Percentiles rank a stretch among this genome's conserved stretches.
Evolutionary conservation across 2,797 vertebrate species (phyloP).

Genomic region (Manis pentadactyla): DNA sequence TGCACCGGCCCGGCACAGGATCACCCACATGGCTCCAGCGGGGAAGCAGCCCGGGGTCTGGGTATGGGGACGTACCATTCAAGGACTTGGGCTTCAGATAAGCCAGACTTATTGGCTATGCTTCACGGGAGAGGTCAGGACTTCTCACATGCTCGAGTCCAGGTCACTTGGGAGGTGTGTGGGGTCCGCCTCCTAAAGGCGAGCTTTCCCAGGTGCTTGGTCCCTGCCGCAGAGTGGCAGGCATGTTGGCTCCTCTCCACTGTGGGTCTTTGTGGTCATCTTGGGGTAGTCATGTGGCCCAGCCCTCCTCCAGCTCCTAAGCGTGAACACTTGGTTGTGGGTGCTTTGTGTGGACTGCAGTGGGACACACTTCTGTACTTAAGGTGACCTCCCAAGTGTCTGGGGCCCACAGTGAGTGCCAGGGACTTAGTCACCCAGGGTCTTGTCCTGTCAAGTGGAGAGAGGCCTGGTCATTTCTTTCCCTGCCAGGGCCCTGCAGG

Average conservation of each 20-base stretch:
- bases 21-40: fast-evolving
- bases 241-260: neutral
- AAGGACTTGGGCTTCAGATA: no score
- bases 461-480: no score
- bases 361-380: no score
- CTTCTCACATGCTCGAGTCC: neutral
- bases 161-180: no score
- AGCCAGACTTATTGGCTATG: fast-evolving
- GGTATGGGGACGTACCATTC: neutral
- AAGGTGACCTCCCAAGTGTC: no score
- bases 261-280: fast-evolving
- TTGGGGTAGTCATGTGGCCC: fast-evolving
- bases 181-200: no score
- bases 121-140: fast-evolving
- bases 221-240: no score
- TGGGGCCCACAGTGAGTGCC: no score
- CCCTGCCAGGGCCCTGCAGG: fast-evolving
- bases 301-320: neutral
- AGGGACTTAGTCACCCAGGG: no score
- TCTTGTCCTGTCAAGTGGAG: fast-evolving
- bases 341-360: no score
- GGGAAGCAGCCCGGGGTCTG: no score
- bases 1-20: fast-evolving
- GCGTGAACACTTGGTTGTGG: fast-evolving
- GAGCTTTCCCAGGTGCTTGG: no score